Evolutionary conservation across 2,113 vertebrate genomes (phyloP).

Genomic region (Gnathonemus longibarbis): DNA sequence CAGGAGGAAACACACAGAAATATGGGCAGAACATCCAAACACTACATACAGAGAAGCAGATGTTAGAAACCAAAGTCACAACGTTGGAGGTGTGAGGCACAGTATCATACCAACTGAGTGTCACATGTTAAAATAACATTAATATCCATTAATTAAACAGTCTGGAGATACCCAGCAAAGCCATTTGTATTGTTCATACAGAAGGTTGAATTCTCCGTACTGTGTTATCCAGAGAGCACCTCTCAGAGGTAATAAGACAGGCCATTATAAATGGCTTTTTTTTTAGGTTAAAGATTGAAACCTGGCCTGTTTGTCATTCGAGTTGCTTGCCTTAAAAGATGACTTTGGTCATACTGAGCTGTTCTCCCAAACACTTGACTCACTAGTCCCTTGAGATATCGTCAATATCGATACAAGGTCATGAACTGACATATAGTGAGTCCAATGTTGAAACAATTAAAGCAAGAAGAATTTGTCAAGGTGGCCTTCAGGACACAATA

Average conservation of each 20-base stretch:
- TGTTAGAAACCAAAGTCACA: not conserved
- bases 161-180: not conserved
- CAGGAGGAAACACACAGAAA: not conserved
- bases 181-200: not conserved
- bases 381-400: not conserved
- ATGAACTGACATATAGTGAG: conserved; percentile 1
- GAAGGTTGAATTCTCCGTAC: not conserved
- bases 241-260: not conserved
- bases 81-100: not conserved
- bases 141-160: not conserved
- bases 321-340: not conserved
- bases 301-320: not conserved
- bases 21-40: not conserved
- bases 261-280: not conserved
- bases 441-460: conserved; percentile 13
- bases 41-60: not conserved
- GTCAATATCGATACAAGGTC: conserved; percentile 1
- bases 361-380: not conserved
- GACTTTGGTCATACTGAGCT: not conserved
- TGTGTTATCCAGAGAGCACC: not conserved
- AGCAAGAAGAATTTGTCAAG: not conserved
- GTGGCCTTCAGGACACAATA: not conserved
- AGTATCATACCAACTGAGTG: not conserved
- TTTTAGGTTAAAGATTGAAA: conserved; percentile 1
- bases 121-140: not conserved